Conservation (phyloP, 2,113 vertebrate genomes). For the Fregata magnificens region DNA sequence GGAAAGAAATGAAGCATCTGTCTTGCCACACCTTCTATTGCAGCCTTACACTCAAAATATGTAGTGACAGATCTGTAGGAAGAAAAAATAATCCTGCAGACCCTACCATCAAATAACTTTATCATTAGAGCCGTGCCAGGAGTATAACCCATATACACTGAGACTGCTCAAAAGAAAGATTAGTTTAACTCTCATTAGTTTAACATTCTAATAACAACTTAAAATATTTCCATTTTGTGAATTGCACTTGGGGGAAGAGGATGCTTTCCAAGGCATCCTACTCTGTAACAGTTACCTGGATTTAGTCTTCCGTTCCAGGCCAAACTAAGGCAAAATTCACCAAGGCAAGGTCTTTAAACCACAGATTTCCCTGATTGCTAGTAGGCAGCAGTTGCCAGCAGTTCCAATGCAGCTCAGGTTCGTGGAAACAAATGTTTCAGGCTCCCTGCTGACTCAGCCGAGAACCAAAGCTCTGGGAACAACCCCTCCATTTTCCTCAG, state of each 20-base stretch:
- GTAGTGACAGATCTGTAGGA: not conserved
- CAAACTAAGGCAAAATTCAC: not conserved
- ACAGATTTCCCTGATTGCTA: not conserved
- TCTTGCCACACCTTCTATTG: not conserved
- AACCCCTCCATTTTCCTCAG: not conserved
- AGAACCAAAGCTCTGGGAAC: not conserved
- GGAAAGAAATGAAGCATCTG: not conserved
- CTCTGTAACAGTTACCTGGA: not conserved
- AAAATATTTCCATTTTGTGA: not conserved
- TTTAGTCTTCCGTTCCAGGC: not conserved
- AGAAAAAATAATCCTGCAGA: not conserved
- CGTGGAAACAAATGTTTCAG: not conserved
- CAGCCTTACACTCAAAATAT: not conserved
- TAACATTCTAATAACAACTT: not conserved
- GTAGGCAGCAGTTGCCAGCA: not conserved
- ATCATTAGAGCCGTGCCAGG: not conserved
- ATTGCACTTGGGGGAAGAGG: not conserved
- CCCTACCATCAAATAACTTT: not conserved
- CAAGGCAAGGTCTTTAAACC: not conserved
- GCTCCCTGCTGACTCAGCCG: not conserved
- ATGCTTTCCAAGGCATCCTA: not conserved
- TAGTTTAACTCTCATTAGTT: not conserved
- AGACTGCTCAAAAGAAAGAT: not conserved
- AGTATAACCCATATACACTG: not conserved
- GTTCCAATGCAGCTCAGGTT: not conserved